phyloP scores from a whole-genome alignment of 1,140 invertebrate species.

The Cydia fagiglandana region DNA sequence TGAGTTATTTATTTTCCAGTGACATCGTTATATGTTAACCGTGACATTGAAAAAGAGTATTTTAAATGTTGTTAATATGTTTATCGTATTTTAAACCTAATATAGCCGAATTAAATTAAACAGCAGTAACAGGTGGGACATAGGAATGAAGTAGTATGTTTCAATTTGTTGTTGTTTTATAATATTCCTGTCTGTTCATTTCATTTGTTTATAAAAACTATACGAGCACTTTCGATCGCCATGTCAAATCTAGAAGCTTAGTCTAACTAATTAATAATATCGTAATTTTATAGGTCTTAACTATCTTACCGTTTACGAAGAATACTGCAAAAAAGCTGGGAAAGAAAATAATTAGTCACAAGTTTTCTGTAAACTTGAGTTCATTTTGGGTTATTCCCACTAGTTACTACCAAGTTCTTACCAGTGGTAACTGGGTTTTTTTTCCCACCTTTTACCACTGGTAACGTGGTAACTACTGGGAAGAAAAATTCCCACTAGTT shows the following conservation, averaged over 20 bases:
- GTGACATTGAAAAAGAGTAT: constrained; percentile 16
- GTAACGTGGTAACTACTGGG: no score
- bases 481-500: no score
- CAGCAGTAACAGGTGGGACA: neutral
- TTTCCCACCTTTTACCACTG: no score
- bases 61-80: constrained; percentile 27
- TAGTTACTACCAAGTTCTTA: no score
- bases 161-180: neutral
- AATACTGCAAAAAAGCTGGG: neutral
- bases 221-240: neutral
- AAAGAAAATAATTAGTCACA: no score
- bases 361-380: no score
- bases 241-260: neutral
- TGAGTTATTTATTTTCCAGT: constrained; percentile 54
- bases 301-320: neutral
- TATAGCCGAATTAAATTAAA: constrained; percentile 6
- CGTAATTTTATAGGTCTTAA: neutral
- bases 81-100: neutral
- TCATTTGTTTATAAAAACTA: neutral
- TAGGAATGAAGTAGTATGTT: neutral
- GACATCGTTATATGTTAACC: constrained; percentile 43
- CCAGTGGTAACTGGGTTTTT: no score
- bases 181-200: neutral
- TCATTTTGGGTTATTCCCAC: no score
- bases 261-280: neutral